These are phyloP conservation scores for Trinectes maculatus DNA, from an alignment of 2,113 vertebrate genomes.

Conservation along the genomic window DNA sequence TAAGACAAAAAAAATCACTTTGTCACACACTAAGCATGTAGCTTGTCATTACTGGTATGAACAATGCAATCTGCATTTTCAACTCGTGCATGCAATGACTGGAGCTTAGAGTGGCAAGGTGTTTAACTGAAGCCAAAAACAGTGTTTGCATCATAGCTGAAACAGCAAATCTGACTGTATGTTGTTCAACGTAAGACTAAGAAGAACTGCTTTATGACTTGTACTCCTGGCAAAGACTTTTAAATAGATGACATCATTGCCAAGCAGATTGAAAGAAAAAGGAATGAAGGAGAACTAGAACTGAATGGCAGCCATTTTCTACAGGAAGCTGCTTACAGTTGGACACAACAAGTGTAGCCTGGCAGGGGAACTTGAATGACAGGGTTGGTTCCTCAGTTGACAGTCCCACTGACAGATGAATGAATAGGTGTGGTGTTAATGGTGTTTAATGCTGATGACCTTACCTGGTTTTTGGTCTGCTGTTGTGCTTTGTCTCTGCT, in stretches of 20 bases:
- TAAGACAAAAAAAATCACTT: constrained; percentile 30
- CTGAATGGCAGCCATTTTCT: constrained; percentile 44
- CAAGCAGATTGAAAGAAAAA: constrained; percentile 14
- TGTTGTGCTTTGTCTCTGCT: constrained; percentile 92
- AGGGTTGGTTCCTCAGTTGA: not conserved
- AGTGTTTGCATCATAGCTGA: constrained; percentile 43
- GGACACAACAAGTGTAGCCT: not conserved
- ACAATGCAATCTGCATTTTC: constrained; percentile 75
- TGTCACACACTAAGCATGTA: constrained; percentile 61
- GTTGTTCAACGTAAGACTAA: too few species aligned
- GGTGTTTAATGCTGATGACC: constrained; percentile 28
- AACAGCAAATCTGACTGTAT: constrained; percentile 16
- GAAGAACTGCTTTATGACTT: too few species aligned
- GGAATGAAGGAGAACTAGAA: constrained; percentile 15
- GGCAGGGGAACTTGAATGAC: constrained; percentile 36
- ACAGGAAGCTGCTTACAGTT: constrained; percentile 48
- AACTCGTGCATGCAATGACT: constrained; percentile 72
- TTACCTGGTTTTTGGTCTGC: constrained; percentile 96
- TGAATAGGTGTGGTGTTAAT: constrained; percentile 14
- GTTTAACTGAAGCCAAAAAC: constrained; percentile 39
- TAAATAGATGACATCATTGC: constrained; percentile 8
- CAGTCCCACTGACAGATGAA: not conserved
- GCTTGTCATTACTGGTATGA: constrained; percentile 70
- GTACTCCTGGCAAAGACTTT: not conserved
- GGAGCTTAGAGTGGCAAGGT: constrained; percentile 63